phyloP scores from a whole-genome alignment of 1,140 invertebrate genomes.

The Orchestia grillus region DNA sequence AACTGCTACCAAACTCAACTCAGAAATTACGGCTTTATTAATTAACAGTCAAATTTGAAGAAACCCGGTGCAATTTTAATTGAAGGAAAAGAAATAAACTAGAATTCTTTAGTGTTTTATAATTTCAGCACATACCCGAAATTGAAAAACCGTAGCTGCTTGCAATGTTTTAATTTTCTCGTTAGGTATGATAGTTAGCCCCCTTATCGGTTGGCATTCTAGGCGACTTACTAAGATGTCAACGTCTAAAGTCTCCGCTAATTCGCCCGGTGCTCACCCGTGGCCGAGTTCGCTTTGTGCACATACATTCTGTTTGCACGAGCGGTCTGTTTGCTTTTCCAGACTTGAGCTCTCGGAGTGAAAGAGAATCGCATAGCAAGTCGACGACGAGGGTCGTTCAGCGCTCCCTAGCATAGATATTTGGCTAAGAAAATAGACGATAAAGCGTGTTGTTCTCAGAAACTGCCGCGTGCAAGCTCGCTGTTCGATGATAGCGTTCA shows the following conservation, averaged over 20 bases:
- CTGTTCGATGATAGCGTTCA: not conserved
- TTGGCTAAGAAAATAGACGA: constrained; percentile 38
- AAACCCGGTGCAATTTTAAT: too few relatives aligned
- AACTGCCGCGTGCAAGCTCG: not conserved
- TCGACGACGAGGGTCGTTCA: constrained; percentile 18
- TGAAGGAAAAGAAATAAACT: not conserved
- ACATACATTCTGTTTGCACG: constrained; percentile 46
- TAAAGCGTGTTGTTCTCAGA: constrained; percentile 16
- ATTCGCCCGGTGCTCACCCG: not conserved
- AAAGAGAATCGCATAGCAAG: constrained; percentile 52
- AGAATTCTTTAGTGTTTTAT: not conserved
- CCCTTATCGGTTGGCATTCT: not conserved
- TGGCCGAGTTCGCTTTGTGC: constrained; percentile 52
- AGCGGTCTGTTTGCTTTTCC: constrained; percentile 53
- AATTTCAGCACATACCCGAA: not conserved
- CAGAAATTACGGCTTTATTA: too few relatives aligned
- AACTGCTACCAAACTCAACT: too few relatives aligned
- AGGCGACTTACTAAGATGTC: not conserved
- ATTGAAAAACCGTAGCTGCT: not conserved
- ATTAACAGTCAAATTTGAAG: too few relatives aligned
- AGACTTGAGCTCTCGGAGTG: constrained; percentile 32
- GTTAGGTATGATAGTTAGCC: not conserved
- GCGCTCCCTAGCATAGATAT: constrained; percentile 2
- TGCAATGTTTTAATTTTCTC: not conserved
- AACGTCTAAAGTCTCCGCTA: not conserved